Evolutionary conservation across 2,113 vertebrate genomes (phyloP).

Genomic region (Stomatorhinus ivindoensis): DNA sequence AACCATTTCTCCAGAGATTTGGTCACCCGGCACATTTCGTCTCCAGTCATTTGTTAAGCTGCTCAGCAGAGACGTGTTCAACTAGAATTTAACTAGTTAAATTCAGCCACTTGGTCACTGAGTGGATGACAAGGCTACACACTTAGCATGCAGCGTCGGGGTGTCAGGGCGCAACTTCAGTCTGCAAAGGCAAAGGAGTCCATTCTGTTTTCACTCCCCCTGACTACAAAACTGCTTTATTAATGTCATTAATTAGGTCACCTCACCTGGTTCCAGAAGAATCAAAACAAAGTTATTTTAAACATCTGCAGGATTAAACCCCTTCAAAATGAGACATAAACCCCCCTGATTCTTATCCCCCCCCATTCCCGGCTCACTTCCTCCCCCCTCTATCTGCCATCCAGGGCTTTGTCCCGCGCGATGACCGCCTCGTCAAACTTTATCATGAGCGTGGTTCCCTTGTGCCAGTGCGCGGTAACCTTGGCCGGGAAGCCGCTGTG

Average conservation of each 20-base stretch:
- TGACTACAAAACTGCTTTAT: not conserved
- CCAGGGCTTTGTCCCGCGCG: slow-evolving; percentile 76
- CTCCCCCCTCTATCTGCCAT: slow-evolving; percentile 63
- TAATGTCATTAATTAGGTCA: not conserved
- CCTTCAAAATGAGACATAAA: not conserved
- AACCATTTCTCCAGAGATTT: not conserved
- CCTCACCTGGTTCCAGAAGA: not conserved
- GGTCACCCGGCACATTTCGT: not conserved
- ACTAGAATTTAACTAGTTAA: not conserved
- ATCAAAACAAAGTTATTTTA: not conserved
- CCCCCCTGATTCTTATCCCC: not conserved
- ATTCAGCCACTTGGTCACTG: not conserved
- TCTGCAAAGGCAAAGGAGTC: not conserved
- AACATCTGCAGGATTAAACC: not conserved
- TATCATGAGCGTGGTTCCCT: slow-evolving; percentile 95
- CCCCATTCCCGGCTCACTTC: not conserved
- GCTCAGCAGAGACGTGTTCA: not conserved
- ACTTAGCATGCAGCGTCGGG: not conserved
- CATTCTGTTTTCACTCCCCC: not conserved
- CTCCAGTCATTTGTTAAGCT: not conserved
- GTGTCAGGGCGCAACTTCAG: not conserved
- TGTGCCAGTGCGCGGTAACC: slow-evolving; percentile 91
- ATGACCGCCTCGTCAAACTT: slow-evolving; percentile 88
- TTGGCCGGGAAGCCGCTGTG: slow-evolving; percentile 87
- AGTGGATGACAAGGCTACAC: not conserved